These are phyloP conservation scores for Eleutherodactylus coqui DNA, from an alignment of 2,797 vertebrate genomes.

Conservation along the genomic window DNA sequence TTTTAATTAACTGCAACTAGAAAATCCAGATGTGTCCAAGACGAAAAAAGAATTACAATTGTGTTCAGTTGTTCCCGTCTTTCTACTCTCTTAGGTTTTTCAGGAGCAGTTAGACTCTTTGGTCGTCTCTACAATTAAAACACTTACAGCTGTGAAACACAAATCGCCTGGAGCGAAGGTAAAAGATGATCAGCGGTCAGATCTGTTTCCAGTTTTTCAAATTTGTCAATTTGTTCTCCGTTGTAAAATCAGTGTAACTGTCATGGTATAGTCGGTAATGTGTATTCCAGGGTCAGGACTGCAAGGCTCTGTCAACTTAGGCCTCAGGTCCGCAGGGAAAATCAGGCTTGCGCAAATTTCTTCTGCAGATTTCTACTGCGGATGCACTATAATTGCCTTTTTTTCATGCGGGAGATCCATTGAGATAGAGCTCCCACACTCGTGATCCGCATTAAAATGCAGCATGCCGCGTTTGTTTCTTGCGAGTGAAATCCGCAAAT, in stretches of 20 bases:
- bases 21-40: not conserved
- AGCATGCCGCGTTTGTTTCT: too few relatives aligned
- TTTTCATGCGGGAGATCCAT: too few relatives aligned
- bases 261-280: not conserved
- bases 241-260: not conserved
- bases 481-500: too few relatives aligned
- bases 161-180: constrained; percentile 98
- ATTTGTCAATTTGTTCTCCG: not conserved
- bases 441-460: too few relatives aligned
- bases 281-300: not conserved
- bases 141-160: constrained; percentile 95
- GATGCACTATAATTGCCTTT: too few relatives aligned
- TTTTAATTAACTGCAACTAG: constrained; percentile 7
- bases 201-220: not conserved
- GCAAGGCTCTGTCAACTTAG: not conserved
- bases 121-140: constrained; percentile 92
- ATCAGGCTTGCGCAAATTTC: too few relatives aligned
- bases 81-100: constrained; percentile 80
- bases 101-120: constrained; percentile 91
- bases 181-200: constrained; percentile 13
- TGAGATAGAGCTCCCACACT: too few relatives aligned
- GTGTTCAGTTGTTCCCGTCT: not conserved
- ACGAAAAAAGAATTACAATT: not conserved
- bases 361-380: too few relatives aligned
- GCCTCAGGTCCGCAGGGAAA: too few relatives aligned